These are phyloP conservation scores for Proteles cristata DNA, from an alignment of 2,113 vertebrate genomes.

Conservation along the genomic window DNA sequence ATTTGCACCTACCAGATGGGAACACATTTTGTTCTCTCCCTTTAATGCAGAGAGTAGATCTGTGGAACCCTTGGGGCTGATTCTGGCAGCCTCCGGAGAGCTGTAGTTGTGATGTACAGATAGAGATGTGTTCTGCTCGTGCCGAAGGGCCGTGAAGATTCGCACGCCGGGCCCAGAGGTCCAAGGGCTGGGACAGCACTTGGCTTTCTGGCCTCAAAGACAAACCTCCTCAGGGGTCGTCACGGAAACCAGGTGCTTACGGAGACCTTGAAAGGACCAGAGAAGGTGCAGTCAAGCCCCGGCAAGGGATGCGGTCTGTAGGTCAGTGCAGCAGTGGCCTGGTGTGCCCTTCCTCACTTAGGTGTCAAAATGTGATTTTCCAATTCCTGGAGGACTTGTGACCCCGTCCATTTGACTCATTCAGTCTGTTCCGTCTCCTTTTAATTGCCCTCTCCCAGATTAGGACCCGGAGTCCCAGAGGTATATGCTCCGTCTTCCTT, in stretches of 20 bases:
- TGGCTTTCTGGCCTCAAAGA: not conserved
- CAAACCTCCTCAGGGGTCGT: not conserved
- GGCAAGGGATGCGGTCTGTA: not conserved
- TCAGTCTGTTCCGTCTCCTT: not conserved
- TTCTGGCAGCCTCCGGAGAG: not conserved
- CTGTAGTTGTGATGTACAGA: not conserved
- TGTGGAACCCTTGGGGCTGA: not conserved
- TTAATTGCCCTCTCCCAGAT: not conserved
- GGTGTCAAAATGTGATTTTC: rapidly evolving
- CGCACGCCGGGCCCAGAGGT: not conserved
- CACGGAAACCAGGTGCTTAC: not conserved
- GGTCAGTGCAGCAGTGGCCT: not conserved
- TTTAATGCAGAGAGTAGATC: not conserved
- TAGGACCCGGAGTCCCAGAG: not conserved
- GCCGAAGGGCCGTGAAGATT: not conserved
- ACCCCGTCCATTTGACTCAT: not conserved
- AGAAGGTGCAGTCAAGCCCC: not conserved
- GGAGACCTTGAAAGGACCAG: not conserved
- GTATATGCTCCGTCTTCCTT: rapidly evolving
- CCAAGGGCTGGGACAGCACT: not conserved
- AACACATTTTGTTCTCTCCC: not conserved
- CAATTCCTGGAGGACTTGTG: rapidly evolving
- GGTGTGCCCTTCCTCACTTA: not conserved
- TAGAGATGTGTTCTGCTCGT: not conserved
- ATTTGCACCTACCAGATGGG: not conserved